Base-by-base conservation (phyloP, 2,888 invertebrate species). In the Drosophila fulvimacula region DNA sequence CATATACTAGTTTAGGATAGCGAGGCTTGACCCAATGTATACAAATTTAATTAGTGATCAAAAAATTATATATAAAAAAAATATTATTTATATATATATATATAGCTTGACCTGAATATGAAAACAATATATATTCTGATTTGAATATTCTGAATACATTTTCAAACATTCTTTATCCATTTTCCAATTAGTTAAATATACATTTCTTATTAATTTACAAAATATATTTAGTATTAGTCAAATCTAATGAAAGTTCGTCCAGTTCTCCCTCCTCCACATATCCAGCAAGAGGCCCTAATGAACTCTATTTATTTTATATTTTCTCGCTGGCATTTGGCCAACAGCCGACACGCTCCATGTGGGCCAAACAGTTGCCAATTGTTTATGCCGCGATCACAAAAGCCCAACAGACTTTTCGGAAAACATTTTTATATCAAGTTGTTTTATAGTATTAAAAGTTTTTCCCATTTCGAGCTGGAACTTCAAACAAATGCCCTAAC, bases 241-340 rank as follows among this genome's bases (percentile, higher is more conserved):
- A 11, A 27, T n/a, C n/a, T 11, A 17, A n/a, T n/a, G n/a, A 2
- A 27, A 46, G n/a, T 5, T 39, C 1, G 9, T 3, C 17, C 9
- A 30, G 11, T 30, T 30, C 6, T 11, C 0, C 17, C 6, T n/a
- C 11, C 38, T 11, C 13, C 27, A 11, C 53, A 5, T 13, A 30
- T 30, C 41, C 30, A 30, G 9, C 30, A 11, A 55, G 39, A 39
- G 39, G 10, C 24, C 21, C 11, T 10, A 34, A 21, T 48, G 30
- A 9, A 46, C 27, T 48, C 44, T 60, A 32, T 32, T 49, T 49
- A 13, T 32, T 17, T 49, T 19, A 11, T 39, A 21, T 21, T 21
- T 69, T 44, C 27, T 3, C n/a, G 10, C 61, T 81, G 85, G 85
- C 69, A 58, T 17, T 59, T 44, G 49, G 65, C 81, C 84, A 83